phyloP scores from a whole-genome alignment of 2,797 vertebrate species.

The Atherinosoma microstoma region DNA sequence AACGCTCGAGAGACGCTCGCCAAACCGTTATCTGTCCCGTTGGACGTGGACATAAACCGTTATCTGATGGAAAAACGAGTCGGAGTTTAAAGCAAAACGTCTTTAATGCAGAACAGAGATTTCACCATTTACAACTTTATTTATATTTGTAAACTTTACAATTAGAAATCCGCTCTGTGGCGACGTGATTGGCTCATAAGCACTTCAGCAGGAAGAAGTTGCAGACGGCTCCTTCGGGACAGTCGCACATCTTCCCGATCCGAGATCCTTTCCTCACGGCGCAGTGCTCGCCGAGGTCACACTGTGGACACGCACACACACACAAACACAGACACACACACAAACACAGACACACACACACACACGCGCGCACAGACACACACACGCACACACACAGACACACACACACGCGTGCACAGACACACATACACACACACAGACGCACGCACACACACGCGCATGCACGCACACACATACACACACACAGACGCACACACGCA shows the following conservation, averaged over 20 bases:
- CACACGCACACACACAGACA: too few species aligned
- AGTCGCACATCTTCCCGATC: slow-evolving; percentile 86
- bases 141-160: slow-evolving; percentile 30
- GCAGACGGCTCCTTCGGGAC: slow-evolving; percentile 74
- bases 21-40: too few species aligned
- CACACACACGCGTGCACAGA: too few species aligned
- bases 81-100: slow-evolving; percentile 55
- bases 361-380: too few species aligned
- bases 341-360: too few species aligned
- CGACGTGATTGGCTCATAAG: slow-evolving; percentile 66
- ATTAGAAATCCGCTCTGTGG: slow-evolving; percentile 19
- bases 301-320: too few species aligned
- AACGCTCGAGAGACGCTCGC: too few species aligned
- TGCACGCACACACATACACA: too few species aligned
- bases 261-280: slow-evolving; percentile 85
- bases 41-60: too few species aligned
- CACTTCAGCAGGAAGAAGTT: slow-evolving; percentile 85
- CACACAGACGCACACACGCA: too few species aligned
- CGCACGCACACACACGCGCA: too few species aligned
- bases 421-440: too few species aligned
- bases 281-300: slow-evolving; percentile 81
- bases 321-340: not conserved
- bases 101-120: slow-evolving; percentile 63
- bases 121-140: not conserved
- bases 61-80: slow-evolving; percentile 10